Percentiles rank a stretch among this genome's conserved stretches.
These are phyloP conservation scores for Crotalus helleri DNA, from an alignment of 2,113 vertebrate species.

Conservation along the genomic window DNA sequence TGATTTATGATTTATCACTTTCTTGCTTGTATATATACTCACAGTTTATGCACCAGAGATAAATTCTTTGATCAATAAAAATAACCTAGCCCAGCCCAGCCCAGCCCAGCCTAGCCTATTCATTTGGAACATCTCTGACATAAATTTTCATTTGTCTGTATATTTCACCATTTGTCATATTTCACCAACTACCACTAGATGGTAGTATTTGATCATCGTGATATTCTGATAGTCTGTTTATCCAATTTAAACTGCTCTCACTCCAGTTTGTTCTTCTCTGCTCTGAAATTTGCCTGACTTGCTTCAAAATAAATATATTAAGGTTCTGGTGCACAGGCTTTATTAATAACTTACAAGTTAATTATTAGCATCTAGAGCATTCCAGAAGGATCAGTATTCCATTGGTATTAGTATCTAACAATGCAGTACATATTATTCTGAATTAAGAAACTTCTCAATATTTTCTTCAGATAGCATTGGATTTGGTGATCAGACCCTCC, in stretches of 20 bases:
- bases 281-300: background rate
- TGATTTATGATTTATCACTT: background rate
- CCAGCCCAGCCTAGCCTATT: too few species aligned
- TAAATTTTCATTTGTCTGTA: fast-evolving
- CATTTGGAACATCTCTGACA: background rate
- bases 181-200: slow-evolving; percentile 40
- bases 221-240: background rate
- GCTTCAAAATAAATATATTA: background rate
- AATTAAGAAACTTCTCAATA: background rate
- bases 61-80: background rate
- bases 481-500: background rate
- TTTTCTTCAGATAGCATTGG: background rate
- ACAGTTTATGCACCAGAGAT: background rate
- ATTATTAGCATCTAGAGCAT: background rate
- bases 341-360: background rate
- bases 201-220: slow-evolving; percentile 32
- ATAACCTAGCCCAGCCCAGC: too few species aligned
- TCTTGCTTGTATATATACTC: background rate
- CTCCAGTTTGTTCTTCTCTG: background rate
- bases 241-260: background rate
- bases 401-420: background rate
- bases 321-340: background rate
- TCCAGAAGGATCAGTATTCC: background rate
- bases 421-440: background rate
- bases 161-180: fast-evolving